Evolutionary conservation across 1,140 invertebrate species (phyloP).

Genomic region (Pseudobourletiella spinata): DNA sequence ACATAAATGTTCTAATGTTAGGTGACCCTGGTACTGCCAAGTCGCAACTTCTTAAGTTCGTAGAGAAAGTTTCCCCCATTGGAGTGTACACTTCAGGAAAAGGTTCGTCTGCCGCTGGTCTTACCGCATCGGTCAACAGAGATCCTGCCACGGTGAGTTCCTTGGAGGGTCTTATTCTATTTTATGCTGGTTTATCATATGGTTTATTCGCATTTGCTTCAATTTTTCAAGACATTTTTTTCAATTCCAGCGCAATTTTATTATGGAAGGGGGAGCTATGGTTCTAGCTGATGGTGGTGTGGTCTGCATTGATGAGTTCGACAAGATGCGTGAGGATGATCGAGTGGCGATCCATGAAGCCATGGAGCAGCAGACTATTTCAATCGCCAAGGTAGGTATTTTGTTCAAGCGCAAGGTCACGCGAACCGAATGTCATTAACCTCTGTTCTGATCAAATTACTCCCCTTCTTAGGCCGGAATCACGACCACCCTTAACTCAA

Average conservation of each 20-base stretch:
- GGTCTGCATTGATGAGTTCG: slow-evolving; percentile 99
- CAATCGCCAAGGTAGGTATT: slow-evolving; percentile 80
- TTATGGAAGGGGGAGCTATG: slow-evolving; percentile 99
- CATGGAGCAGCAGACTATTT: slow-evolving; percentile 99
- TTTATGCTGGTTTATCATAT: not conserved
- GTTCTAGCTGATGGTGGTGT: slow-evolving; percentile 98
- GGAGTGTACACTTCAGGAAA: slow-evolving; percentile 98
- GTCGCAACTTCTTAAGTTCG: slow-evolving; percentile 95
- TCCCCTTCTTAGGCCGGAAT: slow-evolving; percentile 93
- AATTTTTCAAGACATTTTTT: slow-evolving; percentile 26
- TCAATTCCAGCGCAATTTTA: slow-evolving; percentile 77
- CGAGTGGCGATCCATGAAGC: slow-evolving; percentile 99
- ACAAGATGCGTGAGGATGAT: slow-evolving; percentile 99
- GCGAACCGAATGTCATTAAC: no score
- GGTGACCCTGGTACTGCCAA: slow-evolving; percentile 99
- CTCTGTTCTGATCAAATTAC: no score
- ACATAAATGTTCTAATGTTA: slow-evolving; percentile 91
- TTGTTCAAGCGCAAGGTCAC: slow-evolving; percentile 59
- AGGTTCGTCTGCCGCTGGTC: slow-evolving; percentile 95
- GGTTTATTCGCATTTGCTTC: not conserved
- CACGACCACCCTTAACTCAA: slow-evolving; percentile 94
- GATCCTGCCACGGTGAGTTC: slow-evolving; percentile 75
- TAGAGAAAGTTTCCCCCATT: slow-evolving; percentile 90
- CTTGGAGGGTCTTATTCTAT: no score
- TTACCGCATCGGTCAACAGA: slow-evolving; percentile 93